A percentile compares a stretch with the other conserved stretches of the same genome.
phyloP scores from a whole-genome alignment of 2,113 vertebrate species.

The Dolichotis patagonum region DNA sequence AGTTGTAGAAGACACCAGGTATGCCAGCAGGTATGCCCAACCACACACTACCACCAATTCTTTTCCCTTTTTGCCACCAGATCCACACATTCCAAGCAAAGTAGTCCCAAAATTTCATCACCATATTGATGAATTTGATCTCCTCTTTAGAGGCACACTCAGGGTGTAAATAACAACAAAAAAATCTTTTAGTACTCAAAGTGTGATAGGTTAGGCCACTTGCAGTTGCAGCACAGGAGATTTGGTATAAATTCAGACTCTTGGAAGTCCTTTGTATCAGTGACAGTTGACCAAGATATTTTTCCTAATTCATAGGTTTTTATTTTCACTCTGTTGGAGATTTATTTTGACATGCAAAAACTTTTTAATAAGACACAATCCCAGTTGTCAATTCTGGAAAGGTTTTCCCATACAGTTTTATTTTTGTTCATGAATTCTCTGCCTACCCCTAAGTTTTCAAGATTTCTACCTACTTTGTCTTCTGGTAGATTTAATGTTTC shows the following conservation, averaged over 20 bases:
- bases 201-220: rapidly evolving
- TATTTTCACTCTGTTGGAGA: too few species aligned
- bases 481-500: too few species aligned
- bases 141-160: neutral
- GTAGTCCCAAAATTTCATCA: slow-evolving; percentile 78
- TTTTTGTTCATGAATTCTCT: too few species aligned
- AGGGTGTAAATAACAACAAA: neutral
- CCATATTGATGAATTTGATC: slow-evolving; percentile 55
- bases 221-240: rapidly evolving
- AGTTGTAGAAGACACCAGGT: neutral
- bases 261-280: too few species aligned
- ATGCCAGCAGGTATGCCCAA: neutral
- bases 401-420: too few species aligned
- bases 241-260: neutral
- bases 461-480: too few species aligned
- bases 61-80: neutral
- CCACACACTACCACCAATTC: neutral
- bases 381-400: too few species aligned
- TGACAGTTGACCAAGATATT: too few species aligned
- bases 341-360: too few species aligned
- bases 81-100: slow-evolving; percentile 78
- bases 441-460: too few species aligned
- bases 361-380: too few species aligned
- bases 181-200: neutral
- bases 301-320: too few species aligned